These are phyloP conservation scores for Dasyprocta punctata DNA, from an alignment of 2,113 vertebrate genomes.

Conservation along the genomic window DNA sequence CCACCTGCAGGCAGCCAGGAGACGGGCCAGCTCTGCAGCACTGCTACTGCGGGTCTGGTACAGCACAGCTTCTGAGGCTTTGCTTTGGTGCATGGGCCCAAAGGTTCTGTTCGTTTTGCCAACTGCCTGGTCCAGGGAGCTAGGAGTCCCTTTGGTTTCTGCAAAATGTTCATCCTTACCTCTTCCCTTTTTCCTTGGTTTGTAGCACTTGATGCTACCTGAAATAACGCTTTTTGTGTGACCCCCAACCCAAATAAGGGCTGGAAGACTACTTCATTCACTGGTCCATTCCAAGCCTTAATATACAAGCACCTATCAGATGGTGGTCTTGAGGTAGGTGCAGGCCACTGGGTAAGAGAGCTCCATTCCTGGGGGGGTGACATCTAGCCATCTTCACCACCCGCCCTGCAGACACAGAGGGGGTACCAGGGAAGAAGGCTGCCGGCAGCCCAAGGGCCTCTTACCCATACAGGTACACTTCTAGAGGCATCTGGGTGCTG, in stretches of 20 bases:
- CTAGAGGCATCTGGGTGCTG: conserved; percentile 89
- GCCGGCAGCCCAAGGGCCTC: accelerated
- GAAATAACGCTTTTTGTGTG: accelerated
- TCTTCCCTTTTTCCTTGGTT: background rate
- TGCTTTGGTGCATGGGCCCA: no score
- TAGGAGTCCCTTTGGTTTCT: no score
- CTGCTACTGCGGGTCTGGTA: background rate
- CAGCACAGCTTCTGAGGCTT: background rate
- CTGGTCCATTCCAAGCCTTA: accelerated
- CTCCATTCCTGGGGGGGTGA: background rate
- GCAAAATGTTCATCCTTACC: accelerated
- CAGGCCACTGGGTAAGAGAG: background rate
- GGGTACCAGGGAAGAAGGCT: accelerated
- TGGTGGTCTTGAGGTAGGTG: no score
- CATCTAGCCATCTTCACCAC: background rate
- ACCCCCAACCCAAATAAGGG: no score
- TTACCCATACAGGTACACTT: conserved; percentile 92
- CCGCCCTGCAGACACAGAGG: accelerated
- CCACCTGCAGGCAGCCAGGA: background rate
- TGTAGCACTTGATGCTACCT: accelerated
- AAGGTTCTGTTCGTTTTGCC: background rate
- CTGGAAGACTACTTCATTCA: accelerated
- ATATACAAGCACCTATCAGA: accelerated
- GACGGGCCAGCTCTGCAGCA: background rate
- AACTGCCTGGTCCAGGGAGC: accelerated